Percentiles rank a stretch among this genome's conserved stretches.
These are phyloP conservation scores for Orchesella cincta DNA, from an alignment of 1,140 invertebrate species.

Conservation along the genomic window DNA sequence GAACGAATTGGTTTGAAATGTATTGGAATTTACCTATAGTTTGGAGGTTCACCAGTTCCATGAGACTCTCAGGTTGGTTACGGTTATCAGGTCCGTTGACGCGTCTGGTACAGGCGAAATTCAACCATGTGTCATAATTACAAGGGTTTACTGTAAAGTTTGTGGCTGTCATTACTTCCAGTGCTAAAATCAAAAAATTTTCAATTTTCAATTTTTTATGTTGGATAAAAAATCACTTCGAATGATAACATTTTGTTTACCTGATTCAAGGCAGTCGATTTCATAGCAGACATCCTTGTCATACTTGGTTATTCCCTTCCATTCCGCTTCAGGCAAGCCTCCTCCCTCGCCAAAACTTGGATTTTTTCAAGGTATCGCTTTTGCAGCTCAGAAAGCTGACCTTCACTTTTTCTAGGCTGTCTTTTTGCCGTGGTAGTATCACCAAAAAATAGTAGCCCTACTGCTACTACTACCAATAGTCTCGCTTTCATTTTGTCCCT, in stretches of 20 bases:
- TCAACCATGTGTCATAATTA: background rate
- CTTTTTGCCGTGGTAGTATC: no score
- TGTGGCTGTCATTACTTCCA: background rate
- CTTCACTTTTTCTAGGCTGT: background rate
- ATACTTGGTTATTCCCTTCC: slow-evolving; percentile 1
- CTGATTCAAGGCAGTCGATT: background rate
- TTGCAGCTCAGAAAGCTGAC: background rate
- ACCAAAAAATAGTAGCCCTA: no score
- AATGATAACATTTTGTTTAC: no score
- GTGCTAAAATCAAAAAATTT: background rate
- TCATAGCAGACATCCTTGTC: slow-evolving; percentile 4
- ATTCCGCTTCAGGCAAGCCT: background rate
- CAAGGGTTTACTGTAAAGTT: background rate
- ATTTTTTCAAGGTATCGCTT: background rate
- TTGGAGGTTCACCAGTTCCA: background rate
- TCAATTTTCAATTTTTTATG: no score
- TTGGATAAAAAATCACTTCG: no score
- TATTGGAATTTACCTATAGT: background rate
- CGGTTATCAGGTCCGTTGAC: background rate
- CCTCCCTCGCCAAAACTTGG: background rate
- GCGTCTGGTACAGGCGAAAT: background rate
- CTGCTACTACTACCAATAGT: no score
- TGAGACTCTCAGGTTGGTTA: background rate
- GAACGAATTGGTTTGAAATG: no score
- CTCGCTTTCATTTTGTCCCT: no score